Conservation (phyloP, 2,113 vertebrate species). For the Podarcis cretensis region DNA sequence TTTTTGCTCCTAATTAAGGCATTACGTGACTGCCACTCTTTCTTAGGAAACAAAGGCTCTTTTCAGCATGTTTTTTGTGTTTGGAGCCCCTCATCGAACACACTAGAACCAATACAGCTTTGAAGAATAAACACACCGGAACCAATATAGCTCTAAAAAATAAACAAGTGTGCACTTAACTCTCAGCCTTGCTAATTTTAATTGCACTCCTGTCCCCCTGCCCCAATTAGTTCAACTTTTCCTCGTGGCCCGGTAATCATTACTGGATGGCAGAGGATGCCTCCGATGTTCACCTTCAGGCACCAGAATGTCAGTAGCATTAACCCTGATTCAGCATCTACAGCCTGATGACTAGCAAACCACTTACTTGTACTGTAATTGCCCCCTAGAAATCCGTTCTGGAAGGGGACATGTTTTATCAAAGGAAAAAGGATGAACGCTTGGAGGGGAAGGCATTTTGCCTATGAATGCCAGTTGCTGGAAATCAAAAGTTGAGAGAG, state of each 20-base stretch:
- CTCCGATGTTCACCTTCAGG: neutral
- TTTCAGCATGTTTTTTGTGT: neutral
- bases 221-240: neutral
- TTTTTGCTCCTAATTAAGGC: neutral
- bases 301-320: neutral
- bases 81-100: neutral
- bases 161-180: neutral
- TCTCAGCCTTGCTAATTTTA: neutral
- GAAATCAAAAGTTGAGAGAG: no score
- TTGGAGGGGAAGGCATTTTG: no score
- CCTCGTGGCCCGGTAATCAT: neutral
- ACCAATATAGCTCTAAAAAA: neutral
- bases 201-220: neutral
- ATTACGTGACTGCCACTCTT: neutral
- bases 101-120: neutral
- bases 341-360: neutral
- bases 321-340: neutral
- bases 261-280: neutral
- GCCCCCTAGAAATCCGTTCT: neutral
- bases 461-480: no score
- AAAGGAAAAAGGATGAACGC: no score
- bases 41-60: neutral
- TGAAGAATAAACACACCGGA: neutral
- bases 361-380: neutral
- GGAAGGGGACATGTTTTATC: no score